Conservation (phyloP, 1,140 invertebrate species). For the Brevipalpus yothersi region DNA sequence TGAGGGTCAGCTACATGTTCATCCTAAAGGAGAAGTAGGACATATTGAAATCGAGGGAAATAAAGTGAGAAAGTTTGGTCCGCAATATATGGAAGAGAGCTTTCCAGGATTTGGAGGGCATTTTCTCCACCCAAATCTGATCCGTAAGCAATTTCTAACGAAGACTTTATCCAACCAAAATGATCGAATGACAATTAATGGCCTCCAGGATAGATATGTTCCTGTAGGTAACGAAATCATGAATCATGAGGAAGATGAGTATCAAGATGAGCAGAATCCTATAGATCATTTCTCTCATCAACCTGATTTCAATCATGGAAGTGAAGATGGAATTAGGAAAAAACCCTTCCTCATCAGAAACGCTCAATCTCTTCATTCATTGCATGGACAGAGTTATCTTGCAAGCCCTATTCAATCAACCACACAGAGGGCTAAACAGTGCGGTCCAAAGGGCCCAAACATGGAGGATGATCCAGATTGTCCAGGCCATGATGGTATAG, state of each 20-base stretch:
- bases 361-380: neutral
- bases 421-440: neutral
- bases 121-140: too few relatives aligned
- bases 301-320: neutral
- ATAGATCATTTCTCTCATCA: neutral
- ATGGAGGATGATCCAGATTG: neutral
- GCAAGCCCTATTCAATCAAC: neutral
- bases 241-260: neutral
- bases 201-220: neutral
- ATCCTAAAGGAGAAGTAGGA: neutral
- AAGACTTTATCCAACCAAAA: too few relatives aligned
- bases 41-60: neutral
- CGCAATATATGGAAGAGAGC: neutral
- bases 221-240: neutral
- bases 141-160: too few relatives aligned
- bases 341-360: too few relatives aligned
- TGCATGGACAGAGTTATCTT: neutral
- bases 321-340: too few relatives aligned
- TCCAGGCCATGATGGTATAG: neutral
- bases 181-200: neutral
- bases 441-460: neutral
- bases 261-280: neutral
- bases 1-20: neutral
- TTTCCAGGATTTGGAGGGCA: neutral
- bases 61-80: neutral